Evolutionary conservation across 2,113 vertebrate genomes (phyloP).

Genomic region (Fregata magnificens): DNA sequence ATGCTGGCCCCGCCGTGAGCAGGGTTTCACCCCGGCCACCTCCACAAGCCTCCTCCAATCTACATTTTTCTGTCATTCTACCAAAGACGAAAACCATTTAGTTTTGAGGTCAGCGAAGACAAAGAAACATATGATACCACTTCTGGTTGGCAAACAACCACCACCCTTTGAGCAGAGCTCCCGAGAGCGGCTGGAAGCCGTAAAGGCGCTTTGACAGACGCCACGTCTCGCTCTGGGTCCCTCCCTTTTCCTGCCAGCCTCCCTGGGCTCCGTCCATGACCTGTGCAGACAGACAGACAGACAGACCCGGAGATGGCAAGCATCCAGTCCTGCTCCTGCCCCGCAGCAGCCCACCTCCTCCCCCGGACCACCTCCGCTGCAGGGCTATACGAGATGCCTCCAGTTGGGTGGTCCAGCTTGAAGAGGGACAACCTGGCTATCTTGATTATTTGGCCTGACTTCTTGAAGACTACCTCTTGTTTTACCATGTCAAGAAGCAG

Average conservation of each 20-base stretch:
- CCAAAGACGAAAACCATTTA: neutral
- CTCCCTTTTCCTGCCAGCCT: neutral
- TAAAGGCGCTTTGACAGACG: neutral
- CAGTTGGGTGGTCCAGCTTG: neutral
- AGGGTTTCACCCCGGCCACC: neutral
- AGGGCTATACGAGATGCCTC: neutral
- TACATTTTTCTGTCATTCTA: neutral
- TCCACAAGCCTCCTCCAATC: neutral
- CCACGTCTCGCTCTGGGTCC: neutral
- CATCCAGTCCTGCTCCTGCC: neutral
- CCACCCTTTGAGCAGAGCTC: neutral
- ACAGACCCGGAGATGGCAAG: neutral
- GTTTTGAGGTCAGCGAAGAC: neutral
- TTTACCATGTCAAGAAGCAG: neutral
- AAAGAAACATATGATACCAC: neutral
- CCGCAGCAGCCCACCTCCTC: neutral
- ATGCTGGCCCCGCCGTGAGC: fast-evolving
- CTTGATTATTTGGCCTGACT: neutral
- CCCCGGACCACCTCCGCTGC: neutral
- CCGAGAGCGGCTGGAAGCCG: neutral
- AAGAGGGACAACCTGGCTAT: neutral
- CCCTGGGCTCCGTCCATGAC: neutral
- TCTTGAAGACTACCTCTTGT: neutral
- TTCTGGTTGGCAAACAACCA: neutral
- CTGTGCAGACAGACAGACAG: neutral